Evolutionary conservation across 2,888 invertebrate genomes (phyloP).

Genomic region (Masnerella sp.): DNA sequence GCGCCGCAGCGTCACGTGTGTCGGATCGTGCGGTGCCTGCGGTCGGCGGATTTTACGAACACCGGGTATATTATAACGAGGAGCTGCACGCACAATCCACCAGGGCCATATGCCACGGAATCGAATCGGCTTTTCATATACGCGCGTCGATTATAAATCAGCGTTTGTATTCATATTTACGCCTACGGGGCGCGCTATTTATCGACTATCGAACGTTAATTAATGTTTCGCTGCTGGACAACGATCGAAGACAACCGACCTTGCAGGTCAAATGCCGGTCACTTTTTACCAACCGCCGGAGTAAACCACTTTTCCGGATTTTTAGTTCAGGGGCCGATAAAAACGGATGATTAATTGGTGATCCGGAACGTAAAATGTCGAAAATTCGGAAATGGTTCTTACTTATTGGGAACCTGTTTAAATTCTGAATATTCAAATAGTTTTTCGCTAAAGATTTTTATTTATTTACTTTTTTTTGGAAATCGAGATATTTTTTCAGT

Average conservation of each 20-base stretch:
- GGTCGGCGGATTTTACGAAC: constrained; percentile 73
- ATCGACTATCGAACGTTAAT: constrained; percentile 51
- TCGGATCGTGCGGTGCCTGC: constrained; percentile 72
- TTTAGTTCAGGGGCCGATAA: too few relatives aligned
- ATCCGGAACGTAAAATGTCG: too few relatives aligned
- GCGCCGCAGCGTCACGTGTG: constrained; percentile 73
- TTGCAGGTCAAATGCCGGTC: constrained; percentile 3
- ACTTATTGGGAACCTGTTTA: too few relatives aligned
- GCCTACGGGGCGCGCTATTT: constrained; percentile 35
- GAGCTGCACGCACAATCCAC: constrained; percentile 56
- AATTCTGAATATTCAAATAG: too few relatives aligned
- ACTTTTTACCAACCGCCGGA: too few relatives aligned
- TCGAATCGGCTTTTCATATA: constrained; percentile 53
- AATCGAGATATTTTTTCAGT: too few relatives aligned
- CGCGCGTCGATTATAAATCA: constrained; percentile 53
- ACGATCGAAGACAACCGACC: constrained; percentile 18
- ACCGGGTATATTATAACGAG: constrained; percentile 69
- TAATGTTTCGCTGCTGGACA: constrained; percentile 32
- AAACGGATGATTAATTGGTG: too few relatives aligned
- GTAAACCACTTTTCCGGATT: too few relatives aligned
- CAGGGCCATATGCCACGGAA: constrained; percentile 54
- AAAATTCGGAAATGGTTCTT: too few relatives aligned
- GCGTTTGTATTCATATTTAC: constrained; percentile 53
- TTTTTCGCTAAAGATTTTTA: too few relatives aligned
- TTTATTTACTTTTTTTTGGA: too few relatives aligned